Conservation (phyloP, 2,888 invertebrate species). For the Meiosimyza decipiens region DNA sequence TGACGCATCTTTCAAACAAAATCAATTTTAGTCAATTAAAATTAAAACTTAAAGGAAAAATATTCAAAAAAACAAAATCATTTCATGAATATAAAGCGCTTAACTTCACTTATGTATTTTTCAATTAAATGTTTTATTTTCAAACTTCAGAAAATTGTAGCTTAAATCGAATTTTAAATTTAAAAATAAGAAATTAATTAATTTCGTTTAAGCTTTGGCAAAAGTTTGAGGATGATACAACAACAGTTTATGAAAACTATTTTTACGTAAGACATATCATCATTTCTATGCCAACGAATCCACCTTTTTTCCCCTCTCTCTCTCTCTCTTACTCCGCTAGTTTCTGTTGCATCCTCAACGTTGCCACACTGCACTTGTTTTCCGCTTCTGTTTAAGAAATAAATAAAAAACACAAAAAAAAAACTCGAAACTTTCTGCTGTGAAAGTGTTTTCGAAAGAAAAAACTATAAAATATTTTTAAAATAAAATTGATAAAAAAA, state of each 20-base stretch:
- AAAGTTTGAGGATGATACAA: no score
- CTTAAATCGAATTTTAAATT: no score
- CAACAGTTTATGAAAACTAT: no score
- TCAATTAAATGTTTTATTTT: no score
- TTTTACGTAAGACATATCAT: slow-evolving; percentile 35
- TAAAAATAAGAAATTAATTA: no score
- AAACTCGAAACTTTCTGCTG: slow-evolving; percentile 25
- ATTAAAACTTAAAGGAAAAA: slow-evolving; percentile 31
- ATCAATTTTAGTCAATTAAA: slow-evolving; percentile 66
- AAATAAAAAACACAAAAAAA: no score
- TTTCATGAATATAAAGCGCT: no score
- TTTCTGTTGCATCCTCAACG: slow-evolving; percentile 39
- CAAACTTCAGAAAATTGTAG: no score
- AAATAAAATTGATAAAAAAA: slow-evolving; percentile 34
- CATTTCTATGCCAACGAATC: slow-evolving; percentile 11
- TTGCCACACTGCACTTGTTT: slow-evolving; percentile 47
- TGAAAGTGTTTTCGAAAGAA: slow-evolving; percentile 52
- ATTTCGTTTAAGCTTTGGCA: no score
- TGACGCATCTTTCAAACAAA: slow-evolving; percentile 49
- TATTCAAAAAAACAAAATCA: no score
- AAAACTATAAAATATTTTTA: slow-evolving; percentile 28
- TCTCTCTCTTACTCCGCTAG: neutral
- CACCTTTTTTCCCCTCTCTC: neutral
- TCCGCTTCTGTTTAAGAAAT: neutral
- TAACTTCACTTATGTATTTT: no score